A percentile compares a stretch with the other conserved stretches of the same genome.
These are phyloP conservation scores for Mesorhabditis spiculigera DNA, from an alignment of 2,888 invertebrate genomes.

Conservation along the genomic window DNA sequence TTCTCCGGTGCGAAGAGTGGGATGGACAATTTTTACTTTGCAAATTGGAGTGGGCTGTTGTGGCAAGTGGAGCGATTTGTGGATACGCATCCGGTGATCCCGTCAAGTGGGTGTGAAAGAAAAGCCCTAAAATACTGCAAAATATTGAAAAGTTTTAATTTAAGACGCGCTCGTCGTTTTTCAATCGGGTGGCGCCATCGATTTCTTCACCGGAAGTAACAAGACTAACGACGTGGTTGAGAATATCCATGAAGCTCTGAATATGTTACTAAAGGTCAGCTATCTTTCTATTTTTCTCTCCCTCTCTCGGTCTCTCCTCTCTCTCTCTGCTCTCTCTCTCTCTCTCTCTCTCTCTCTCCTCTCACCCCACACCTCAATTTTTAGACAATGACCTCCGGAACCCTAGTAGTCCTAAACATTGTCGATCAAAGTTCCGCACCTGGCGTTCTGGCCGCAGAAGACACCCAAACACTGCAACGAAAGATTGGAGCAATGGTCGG, in stretches of 20 bases:
- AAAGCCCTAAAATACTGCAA: no score
- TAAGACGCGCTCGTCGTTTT: slow-evolving; percentile 42
- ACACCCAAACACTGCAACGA: slow-evolving; percentile 30
- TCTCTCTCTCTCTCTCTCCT: not conserved
- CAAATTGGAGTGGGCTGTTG: slow-evolving; percentile 41
- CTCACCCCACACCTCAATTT: slow-evolving; percentile 6
- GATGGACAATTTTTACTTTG: slow-evolving; percentile 45
- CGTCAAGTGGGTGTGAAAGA: slow-evolving; percentile 10
- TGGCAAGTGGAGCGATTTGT: slow-evolving; percentile 42
- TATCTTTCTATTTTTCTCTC: no score
- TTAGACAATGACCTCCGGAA: slow-evolving; percentile 36
- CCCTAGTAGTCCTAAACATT: slow-evolving; percentile 37
- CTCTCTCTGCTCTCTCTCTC: no score
- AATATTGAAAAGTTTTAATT: not conserved
- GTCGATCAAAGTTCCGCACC: slow-evolving; percentile 41
- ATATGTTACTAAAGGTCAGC: not conserved
- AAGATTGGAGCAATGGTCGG: slow-evolving; percentile 31
- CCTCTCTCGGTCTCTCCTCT: no score
- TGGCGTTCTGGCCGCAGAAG: slow-evolving; percentile 41
- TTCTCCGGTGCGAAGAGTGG: slow-evolving; percentile 46
- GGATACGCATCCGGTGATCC: slow-evolving; percentile 22
- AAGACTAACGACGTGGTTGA: slow-evolving; percentile 34
- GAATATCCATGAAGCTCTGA: slow-evolving; percentile 33
- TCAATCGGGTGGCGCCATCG: slow-evolving; percentile 45
- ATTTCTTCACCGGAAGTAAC: slow-evolving; percentile 45